Base-by-base conservation (phyloP, 37 sponge, comb jelly and placozoan genomes). In the Haliclona indistincta region DNA sequence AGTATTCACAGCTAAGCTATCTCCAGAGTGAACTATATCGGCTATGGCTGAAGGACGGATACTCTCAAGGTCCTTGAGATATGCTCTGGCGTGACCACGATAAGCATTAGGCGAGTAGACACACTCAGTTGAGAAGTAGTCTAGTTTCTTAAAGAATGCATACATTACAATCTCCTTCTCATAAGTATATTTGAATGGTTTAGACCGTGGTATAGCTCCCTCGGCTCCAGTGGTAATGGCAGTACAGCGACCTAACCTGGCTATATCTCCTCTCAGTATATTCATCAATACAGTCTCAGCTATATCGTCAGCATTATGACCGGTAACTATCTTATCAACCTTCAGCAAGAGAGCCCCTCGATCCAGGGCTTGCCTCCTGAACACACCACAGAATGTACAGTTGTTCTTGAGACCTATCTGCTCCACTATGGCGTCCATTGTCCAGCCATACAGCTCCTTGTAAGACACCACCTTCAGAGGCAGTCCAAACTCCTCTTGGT, bases 121-220 rank as follows among this genome's bases (percentile, higher is more conserved):
- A 65, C 99, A 98, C 74, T 98, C 99, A 1, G 99, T 98, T 2
- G 99, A 95, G 70, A 98, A 98, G 73, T 98, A 98, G 86, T 98
- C 96, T 33, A 98, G 78, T 71, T 92, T 92, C 77, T 89, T 98
- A 66, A 95, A 95, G 71, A 93, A 95, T 0, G 99, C 99, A 78
- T 98, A 98, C 99, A 98, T 92, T 2, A 98, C 99, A 15, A 98
- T 98, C 40, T 98, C 99, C 43, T 98, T 98, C 80, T 98, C 99
- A 54, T 98, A 98, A 1, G 96, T 92, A 60, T 92, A 98, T 43
- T 98, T 98, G 88, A 98, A 98, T 4, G 99, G 99, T 41, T 98
- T 98, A 0, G 84, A 95, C 1, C 99, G 88, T 17, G 96, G 91
- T 22, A 93, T 89, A 49, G 82, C 68, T 26, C 91, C 96, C 62